Conservation (phyloP, 2,797 vertebrate genomes). For the Staurois parvus region DNA sequence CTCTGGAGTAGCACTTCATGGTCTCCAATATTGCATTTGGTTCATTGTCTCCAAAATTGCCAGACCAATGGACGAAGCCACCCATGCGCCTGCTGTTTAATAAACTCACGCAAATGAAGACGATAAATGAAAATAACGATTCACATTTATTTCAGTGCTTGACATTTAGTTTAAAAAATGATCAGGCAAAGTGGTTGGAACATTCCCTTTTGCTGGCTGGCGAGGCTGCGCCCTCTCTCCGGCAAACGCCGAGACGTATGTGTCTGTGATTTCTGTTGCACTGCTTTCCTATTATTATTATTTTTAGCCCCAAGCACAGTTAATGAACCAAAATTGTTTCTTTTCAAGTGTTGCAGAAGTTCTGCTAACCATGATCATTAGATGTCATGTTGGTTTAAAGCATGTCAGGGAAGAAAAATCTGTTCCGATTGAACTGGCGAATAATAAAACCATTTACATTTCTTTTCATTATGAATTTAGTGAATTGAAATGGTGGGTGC, state of each 20-base stretch:
- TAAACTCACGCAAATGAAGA: conserved; percentile 45
- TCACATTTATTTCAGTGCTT: conserved; percentile 43
- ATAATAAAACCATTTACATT: conserved; percentile 61
- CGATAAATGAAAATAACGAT: conserved; percentile 51
- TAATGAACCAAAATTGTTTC: conserved; percentile 67
- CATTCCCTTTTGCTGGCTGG: neutral
- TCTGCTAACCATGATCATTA: conserved; percentile 59
- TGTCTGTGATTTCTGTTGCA: conserved; percentile 48
- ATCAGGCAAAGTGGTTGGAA: conserved; percentile 25
- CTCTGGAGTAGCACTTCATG: neutral
- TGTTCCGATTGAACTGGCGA: conserved; percentile 57
- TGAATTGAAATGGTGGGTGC: conserved; percentile 54
- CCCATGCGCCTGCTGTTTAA: conserved; percentile 12
- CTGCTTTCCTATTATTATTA: conserved; percentile 56
- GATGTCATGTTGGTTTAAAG: conserved; percentile 63
- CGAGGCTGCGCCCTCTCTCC: conserved; percentile 1
- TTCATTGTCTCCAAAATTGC: neutral
- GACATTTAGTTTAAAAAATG: conserved; percentile 53
- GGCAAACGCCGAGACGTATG: conserved; percentile 18
- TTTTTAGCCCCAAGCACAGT: conserved; percentile 66
- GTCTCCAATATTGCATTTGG: neutral
- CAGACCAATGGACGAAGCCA: conserved; percentile 11
- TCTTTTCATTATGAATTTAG: conserved; percentile 62
- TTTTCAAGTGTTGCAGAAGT: conserved; percentile 63
- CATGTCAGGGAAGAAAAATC: conserved; percentile 63